Evolutionary conservation across 2,888 invertebrate genomes (phyloP), one percentile per base, ranked within the genome.

Genomic region (Metallyticus violacea): DNA sequence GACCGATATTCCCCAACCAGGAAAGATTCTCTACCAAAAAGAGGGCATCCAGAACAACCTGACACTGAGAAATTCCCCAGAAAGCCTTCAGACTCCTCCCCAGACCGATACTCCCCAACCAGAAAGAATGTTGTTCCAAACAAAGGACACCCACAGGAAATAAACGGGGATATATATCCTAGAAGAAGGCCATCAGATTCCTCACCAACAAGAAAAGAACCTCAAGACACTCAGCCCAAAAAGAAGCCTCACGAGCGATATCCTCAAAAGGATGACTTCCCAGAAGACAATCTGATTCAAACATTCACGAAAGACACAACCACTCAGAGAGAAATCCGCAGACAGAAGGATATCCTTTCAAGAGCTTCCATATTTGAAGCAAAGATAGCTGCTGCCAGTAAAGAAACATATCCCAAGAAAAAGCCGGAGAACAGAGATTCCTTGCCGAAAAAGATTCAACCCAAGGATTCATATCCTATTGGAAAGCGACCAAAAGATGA

Each of bases 341-440:
- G 91, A 85, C 87, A 89, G 82, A 89, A 88, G n/a, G 93, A 94
- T 89, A 93, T 94, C 85, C 90, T 93, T 26, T 92, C 90, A 76
- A 91, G 93, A 87, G 93, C 93, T 1, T 93, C 93, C 15, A 92
- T 93, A 76, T 92, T 92, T 89, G 92, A 92, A 88, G 91, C 90
- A 6, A 89, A 62, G 15, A 62, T 62, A 15, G 40, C 40, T 62
- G 40, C 40, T 9, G 40, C 40, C 22, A 62, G 28, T 9, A 81
- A 81, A 30, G 81, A 81, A 22, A 79, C 28, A 0, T 79, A 79
- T 79, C 79, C 79, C 1, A 79, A 26, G 27, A 22, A 26, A 26
- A 27, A 22, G 1, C 25, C 26, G 7, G 26, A 0, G n/a, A 26
- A 0, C n/a, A 78, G n/a, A n/a, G 26, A 7, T 0, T 9, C 7